These are phyloP conservation scores for Mixornis gularis DNA, from an alignment of 2,113 vertebrate genomes.

Conservation along the genomic window DNA sequence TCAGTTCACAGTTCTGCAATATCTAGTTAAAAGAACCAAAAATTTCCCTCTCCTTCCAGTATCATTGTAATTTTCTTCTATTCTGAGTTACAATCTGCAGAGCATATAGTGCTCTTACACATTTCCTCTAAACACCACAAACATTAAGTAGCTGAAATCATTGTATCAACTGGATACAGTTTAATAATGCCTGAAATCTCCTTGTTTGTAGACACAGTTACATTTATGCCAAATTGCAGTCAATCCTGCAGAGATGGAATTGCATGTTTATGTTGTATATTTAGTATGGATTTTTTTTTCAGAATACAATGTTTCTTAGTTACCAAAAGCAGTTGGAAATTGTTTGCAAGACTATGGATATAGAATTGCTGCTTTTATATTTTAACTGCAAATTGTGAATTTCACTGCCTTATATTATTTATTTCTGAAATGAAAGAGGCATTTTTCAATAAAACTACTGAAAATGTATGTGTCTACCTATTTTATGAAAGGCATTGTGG, in stretches of 20 bases:
- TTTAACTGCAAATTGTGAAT: constrained; percentile 98
- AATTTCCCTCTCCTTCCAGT: constrained; percentile 21
- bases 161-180: constrained; percentile 73
- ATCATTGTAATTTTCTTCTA: constrained; percentile 50
- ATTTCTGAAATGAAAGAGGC: constrained; percentile 99
- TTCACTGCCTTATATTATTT: constrained; percentile 99
- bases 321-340: constrained; percentile 90
- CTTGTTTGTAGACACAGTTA: constrained; percentile 86
- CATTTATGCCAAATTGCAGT: constrained; percentile 87
- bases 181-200: constrained; percentile 78
- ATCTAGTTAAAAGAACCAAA: constrained; percentile 12
- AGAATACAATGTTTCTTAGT: constrained; percentile 89
- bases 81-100: constrained; percentile 58
- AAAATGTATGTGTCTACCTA: constrained; percentile 74
- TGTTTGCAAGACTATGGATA: constrained; percentile 91
- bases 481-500: constrained; percentile 21
- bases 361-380: constrained; percentile 92
- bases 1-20: constrained; percentile 41
- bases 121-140: constrained; percentile 70
- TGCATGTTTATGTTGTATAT: constrained; percentile 99
- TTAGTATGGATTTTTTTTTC: constrained; percentile 85
- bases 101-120: constrained; percentile 67
- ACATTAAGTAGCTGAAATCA: constrained; percentile 70
- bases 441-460: constrained; percentile 99
- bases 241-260: constrained; percentile 86